Conservation (phyloP, 2,888 invertebrate genomes). For the Amphipyra tragopoginis region DNA sequence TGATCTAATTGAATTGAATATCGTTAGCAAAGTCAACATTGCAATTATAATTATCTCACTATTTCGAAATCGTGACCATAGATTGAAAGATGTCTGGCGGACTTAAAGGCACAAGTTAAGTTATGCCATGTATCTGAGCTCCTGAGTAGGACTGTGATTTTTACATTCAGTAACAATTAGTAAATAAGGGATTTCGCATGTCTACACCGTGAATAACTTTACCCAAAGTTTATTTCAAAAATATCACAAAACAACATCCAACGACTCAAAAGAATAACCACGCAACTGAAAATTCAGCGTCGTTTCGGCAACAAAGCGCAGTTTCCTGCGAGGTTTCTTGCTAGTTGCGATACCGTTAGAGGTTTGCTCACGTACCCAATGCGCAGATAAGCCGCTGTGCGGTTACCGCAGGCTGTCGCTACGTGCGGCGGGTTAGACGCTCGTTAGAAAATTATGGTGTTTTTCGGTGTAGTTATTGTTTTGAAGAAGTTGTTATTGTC, state of each 20-base stretch:
- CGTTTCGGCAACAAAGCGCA: slow-evolving; percentile 58
- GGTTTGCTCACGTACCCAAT: slow-evolving; percentile 59
- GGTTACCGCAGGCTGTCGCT: slow-evolving; percentile 30
- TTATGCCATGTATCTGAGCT: too few relatives aligned
- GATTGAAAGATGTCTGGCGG: slow-evolving; percentile 33
- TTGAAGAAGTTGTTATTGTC: background rate
- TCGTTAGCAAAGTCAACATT: slow-evolving; percentile 7
- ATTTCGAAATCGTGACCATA: slow-evolving; percentile 42
- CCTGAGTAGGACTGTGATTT: too few relatives aligned
- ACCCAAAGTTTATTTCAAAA: too few relatives aligned
- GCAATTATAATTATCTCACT: slow-evolving; percentile 40
- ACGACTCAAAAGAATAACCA: slow-evolving; percentile 33
- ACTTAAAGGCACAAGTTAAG: background rate
- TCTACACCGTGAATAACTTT: too few relatives aligned
- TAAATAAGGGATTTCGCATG: too few relatives aligned
- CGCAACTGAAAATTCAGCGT: slow-evolving; percentile 52
- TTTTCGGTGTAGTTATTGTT: slow-evolving; percentile 1
- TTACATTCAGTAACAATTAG: too few relatives aligned
- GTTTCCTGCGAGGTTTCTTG: slow-evolving; percentile 48
- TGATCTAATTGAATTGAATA: slow-evolving; percentile 31
- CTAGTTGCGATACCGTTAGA: slow-evolving; percentile 61
- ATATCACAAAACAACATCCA: background rate
- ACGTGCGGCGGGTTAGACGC: slow-evolving; percentile 52
- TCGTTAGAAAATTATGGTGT: slow-evolving; percentile 41
- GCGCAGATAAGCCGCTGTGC: slow-evolving; percentile 56